Evolutionary conservation across 1,140 invertebrate species (phyloP), one percentile per base, ranked within the genome.

Genomic region (Rhizoglyphus robini): DNA sequence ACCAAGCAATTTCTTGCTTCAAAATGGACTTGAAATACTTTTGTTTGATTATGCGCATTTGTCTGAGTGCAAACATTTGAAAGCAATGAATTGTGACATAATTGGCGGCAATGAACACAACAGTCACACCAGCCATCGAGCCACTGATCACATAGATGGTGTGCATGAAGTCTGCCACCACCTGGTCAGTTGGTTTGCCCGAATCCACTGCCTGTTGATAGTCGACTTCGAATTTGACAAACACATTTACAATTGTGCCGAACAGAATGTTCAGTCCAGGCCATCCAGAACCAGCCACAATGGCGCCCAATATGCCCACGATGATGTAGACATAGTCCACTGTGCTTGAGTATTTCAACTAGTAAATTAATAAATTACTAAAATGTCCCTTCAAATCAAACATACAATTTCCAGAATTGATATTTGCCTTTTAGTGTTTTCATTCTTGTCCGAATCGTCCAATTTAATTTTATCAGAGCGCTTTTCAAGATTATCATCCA

Each of bases 1-100:
- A 91, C 86, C 89, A 92, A 65, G 80, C 79, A 72, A 91, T 87
- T 71, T 92, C 80, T 72, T 85, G 83, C 29, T 81, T 70, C 5
- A 84, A 69, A n/a, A 85, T 76, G 47, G 68, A 60, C 31, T 69
- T 63, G 38, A 73, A 74, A 48, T 73, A 74, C 41, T 73, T 72
- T 65, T 74, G 71, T 4, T 75, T 71, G 2, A 79, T 64, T 30
- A 71, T 68, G 61, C 74, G 71, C 0, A 76, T 70, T 69, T 77
- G 77, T 31, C 73, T 66, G 13, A 48, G 27, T 5, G 61, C 61
- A 13, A 48, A 63, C 32, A 63, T 20, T 34, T 41, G 61, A 48
- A 63, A 63, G 13, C 11, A 48, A 30, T 41, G 23, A 8, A 63
- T 3, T 2, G 41, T 49, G 13, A 49, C n/a, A 34, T 20, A 47